A percentile compares a stretch with the other conserved stretches of the same genome.
Conservation (phyloP, 2,113 vertebrate species). For the Syngnathus scovelli region DNA sequence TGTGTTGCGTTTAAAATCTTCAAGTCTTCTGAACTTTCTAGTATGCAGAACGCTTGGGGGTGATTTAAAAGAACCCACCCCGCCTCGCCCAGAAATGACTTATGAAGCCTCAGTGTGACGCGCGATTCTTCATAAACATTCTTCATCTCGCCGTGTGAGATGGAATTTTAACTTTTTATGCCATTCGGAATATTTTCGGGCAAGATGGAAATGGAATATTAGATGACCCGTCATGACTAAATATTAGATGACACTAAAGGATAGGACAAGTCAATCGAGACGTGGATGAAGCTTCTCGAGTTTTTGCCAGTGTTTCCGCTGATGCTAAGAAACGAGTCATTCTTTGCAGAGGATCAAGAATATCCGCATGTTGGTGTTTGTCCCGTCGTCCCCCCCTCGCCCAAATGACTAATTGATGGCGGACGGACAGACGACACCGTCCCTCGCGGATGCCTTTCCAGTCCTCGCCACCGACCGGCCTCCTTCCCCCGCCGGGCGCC, state of each 20-base stretch:
- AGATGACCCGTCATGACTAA: conserved; percentile 6
- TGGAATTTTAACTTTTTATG: conserved; percentile 28
- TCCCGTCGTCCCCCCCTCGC: conserved; percentile 42
- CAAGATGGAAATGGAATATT: conserved; percentile 19
- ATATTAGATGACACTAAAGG: conserved; percentile 15
- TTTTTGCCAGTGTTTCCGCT: not conserved
- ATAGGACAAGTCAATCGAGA: not conserved
- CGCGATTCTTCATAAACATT: not conserved
- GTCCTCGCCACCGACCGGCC: conserved; percentile 7
- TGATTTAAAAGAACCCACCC: not conserved
- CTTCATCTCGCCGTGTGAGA: conserved; percentile 9
- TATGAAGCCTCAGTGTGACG: not conserved
- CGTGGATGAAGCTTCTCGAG: not conserved
- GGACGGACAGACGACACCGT: conserved; percentile 61
- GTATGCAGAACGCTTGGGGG: not conserved
- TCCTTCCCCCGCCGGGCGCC: conserved; percentile 32
- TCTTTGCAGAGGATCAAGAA: too few relatives aligned
- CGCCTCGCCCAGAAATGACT: not conserved
- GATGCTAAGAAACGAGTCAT: too few relatives aligned
- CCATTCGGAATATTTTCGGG: conserved; percentile 5
- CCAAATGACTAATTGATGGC: conserved; percentile 17
- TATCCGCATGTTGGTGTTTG: conserved; percentile 16
- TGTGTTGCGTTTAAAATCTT: not conserved
- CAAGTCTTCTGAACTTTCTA: not conserved
- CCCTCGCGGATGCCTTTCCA: conserved; percentile 56